A percentile compares a stretch with the other conserved stretches of the same genome.
These are phyloP conservation scores for Lobophora halterata DNA, from an alignment of 2,888 invertebrate genomes.

Conservation along the genomic window DNA sequence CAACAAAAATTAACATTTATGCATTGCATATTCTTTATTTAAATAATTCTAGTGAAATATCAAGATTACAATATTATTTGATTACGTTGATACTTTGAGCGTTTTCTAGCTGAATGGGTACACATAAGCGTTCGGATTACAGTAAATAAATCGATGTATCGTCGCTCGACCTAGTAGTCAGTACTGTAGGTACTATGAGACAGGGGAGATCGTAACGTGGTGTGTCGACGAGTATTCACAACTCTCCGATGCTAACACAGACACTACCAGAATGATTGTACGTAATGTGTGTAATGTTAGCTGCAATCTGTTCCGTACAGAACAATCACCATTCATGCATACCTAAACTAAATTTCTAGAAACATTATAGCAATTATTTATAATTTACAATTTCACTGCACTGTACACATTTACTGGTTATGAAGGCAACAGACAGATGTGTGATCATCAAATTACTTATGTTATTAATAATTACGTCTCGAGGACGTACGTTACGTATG, in stretches of 20 bases:
- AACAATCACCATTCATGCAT: conserved; percentile 72
- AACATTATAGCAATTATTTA: conserved; percentile 15
- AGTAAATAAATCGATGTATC: conserved; percentile 63
- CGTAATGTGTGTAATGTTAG: conserved; percentile 70
- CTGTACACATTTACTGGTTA: conserved; percentile 11
- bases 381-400: conserved; percentile 24
- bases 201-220: conserved; percentile 56
- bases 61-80: conserved; percentile 68
- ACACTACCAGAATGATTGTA: conserved; percentile 63
- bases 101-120: conserved; percentile 78
- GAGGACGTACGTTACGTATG: no score
- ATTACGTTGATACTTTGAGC: conserved; percentile 81
- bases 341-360: conserved; percentile 41
- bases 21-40: conserved; percentile 80
- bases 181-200: conserved; percentile 68
- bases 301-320: conserved; percentile 74
- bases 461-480: conserved; percentile 14
- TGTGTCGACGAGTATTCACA: conserved; percentile 46
- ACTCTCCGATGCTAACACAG: conserved; percentile 54
- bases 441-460: conserved; percentile 15
- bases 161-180: conserved; percentile 70
- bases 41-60: conserved; percentile 75
- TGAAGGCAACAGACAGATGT: conserved; percentile 23
- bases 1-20: conserved; percentile 86
- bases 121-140: conserved; percentile 79